Evolutionary conservation across 37 sponge, comb jelly and placozoan species (phyloP).

Genomic region (Dysidea cf. avara): DNA sequence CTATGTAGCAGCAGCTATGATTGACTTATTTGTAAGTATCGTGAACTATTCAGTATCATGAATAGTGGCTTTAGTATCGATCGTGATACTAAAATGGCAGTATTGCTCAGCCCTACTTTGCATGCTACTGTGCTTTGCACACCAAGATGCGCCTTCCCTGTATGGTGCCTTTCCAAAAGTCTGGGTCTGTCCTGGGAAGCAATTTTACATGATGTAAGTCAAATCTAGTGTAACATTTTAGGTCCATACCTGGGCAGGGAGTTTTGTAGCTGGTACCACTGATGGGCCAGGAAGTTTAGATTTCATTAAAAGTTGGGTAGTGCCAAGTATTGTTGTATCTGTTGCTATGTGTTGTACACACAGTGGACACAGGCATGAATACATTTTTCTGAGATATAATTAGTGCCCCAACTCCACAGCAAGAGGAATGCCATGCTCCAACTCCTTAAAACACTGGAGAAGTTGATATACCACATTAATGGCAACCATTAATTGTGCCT

Average conservation of each 20-base stretch:
- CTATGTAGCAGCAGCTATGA: too few relatives aligned
- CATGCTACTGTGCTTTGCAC: too few relatives aligned
- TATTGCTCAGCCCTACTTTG: too few relatives aligned
- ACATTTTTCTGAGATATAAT: constrained; percentile 48
- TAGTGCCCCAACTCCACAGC: constrained; percentile 41
- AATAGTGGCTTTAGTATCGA: too few relatives aligned
- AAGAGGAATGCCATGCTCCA: constrained; percentile 60
- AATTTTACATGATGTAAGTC: neutral
- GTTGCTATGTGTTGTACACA: neutral
- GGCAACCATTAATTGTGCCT: constrained; percentile 81
- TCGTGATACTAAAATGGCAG: too few relatives aligned
- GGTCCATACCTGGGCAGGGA: constrained; percentile 75
- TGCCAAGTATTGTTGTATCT: neutral
- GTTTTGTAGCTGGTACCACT: constrained; percentile 83
- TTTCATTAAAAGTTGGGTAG: constrained; percentile 52
- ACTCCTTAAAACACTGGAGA: constrained; percentile 72
- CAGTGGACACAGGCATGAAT: constrained; percentile 32
- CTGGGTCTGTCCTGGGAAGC: too few relatives aligned
- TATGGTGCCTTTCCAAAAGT: too few relatives aligned
- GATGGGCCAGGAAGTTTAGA: constrained; percentile 84
- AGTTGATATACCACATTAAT: constrained; percentile 73
- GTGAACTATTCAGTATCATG: too few relatives aligned
- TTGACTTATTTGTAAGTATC: too few relatives aligned
- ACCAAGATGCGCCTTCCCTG: too few relatives aligned
- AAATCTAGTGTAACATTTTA: neutral